Percentiles rank a stretch among this genome's conserved stretches.
Conservation (phyloP, 2,888 invertebrate species). For the Megalurothrips usitatus region DNA sequence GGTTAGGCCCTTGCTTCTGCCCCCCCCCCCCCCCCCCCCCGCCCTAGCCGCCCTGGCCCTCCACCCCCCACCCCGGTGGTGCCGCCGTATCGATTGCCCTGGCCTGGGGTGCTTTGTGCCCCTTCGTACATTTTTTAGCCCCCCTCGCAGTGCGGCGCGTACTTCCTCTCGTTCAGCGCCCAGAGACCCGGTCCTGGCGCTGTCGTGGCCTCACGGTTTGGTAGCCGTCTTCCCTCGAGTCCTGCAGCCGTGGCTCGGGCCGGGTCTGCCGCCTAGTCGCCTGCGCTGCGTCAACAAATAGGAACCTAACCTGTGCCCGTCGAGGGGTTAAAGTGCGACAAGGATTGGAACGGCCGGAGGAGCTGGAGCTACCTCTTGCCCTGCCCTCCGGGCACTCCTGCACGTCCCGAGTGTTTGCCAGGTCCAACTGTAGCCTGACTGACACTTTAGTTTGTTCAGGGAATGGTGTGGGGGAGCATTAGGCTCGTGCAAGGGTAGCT, state of each 20-base stretch:
- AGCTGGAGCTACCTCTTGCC: neutral
- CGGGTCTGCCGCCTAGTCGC: too few relatives aligned
- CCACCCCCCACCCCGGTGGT: neutral
- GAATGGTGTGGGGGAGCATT: neutral
- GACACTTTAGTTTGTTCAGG: neutral
- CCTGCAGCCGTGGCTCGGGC: neutral
- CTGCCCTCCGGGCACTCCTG: neutral
- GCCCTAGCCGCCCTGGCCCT: neutral
- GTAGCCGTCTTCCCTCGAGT: neutral
- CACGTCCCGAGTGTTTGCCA: too few relatives aligned
- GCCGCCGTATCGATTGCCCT: neutral
- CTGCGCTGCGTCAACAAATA: constrained; percentile 18
- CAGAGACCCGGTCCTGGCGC: too few relatives aligned
- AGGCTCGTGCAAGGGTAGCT: neutral
- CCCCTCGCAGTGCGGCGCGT: neutral
- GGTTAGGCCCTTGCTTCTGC: neutral
- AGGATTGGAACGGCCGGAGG: neutral
- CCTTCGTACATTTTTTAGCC: neutral
- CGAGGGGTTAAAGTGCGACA: neutral
- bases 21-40: neutral
- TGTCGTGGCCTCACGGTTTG: neutral
- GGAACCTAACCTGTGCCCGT: neutral
- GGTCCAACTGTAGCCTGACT: neutral
- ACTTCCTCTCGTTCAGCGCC: neutral
- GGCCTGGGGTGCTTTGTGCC: neutral